Conservation (phyloP, 1,140 invertebrate genomes). For the Diachasma alloeum region DNA sequence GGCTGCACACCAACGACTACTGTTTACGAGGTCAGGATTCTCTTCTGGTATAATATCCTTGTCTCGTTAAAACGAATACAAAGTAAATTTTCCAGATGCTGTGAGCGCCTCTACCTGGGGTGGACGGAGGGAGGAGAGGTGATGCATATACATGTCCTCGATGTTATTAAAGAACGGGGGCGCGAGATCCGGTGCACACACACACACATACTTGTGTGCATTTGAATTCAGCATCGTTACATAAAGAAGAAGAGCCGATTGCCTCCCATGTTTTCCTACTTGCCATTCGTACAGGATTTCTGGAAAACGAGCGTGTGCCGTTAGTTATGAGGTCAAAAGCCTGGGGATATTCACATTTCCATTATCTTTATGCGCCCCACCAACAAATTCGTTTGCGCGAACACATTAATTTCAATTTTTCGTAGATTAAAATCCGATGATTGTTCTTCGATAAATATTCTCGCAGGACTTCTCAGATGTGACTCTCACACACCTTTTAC, state of each 20-base stretch:
- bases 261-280: conserved; percentile 14
- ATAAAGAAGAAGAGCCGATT: conserved; percentile 33
- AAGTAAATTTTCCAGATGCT: conserved; percentile 18
- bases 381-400: neutral
- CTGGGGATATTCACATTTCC: neutral
- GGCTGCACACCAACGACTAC: conserved; percentile 18
- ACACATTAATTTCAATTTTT: neutral
- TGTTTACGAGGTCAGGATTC: conserved; percentile 28
- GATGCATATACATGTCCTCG: neutral
- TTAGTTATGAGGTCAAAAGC: conserved; percentile 7
- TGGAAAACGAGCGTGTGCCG: conserved; percentile 9
- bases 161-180: neutral
- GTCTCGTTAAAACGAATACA: conserved; percentile 25
- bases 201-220: no score
- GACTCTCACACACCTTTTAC: neutral
- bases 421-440: neutral
- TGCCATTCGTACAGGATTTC: neutral
- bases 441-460: neutral
- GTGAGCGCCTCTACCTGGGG: no score
- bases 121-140: neutral
- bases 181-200: neutral
- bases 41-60: conserved; percentile 3
- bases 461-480: neutral
- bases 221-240: neutral
- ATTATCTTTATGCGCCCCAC: neutral